Evolutionary conservation across 1,140 invertebrate genomes (phyloP).

Genomic region (Drosophila simulans): DNA sequence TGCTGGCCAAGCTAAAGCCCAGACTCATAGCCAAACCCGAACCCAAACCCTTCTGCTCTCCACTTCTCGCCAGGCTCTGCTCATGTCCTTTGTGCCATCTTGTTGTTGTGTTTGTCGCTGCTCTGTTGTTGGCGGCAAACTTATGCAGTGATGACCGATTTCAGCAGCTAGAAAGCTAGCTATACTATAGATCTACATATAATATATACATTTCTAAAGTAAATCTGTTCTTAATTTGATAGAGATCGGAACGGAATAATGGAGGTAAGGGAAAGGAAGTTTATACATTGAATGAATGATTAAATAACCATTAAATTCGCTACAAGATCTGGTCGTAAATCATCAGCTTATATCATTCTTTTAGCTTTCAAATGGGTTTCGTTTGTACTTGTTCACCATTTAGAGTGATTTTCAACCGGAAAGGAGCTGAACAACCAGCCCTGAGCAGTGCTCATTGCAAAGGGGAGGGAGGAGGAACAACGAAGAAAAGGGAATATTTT

Average conservation of each 20-base stretch:
- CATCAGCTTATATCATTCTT: no score
- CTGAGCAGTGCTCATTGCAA: conserved; percentile 2
- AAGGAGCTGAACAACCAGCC: neutral
- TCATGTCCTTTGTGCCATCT: conserved; percentile 45
- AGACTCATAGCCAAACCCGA: neutral
- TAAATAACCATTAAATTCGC: no score
- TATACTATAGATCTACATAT: no score
- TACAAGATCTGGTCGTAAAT: no score
- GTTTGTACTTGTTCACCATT: no score
- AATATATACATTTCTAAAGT: no score
- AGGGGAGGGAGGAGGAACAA: conserved; percentile 20
- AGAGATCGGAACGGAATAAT: no score
- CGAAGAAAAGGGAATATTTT: conserved; percentile 44
- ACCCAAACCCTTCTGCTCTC: conserved; percentile 3
- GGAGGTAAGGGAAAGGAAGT: no score
- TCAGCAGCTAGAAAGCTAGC: neutral
- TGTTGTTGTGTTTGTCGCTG: conserved; percentile 58
- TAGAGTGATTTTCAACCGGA: neutral
- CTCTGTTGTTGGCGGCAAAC: conserved; percentile 43
- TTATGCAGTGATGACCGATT: conserved; percentile 8
- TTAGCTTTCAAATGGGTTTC: no score
- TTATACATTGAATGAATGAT: no score
- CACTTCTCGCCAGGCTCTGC: conserved; percentile 36
- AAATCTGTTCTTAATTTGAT: no score
- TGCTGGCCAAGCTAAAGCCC: conserved; percentile 31